Evolutionary conservation across 2,888 invertebrate genomes (phyloP), one percentile per base, ranked within the genome.

Genomic region (Patella depressa): DNA sequence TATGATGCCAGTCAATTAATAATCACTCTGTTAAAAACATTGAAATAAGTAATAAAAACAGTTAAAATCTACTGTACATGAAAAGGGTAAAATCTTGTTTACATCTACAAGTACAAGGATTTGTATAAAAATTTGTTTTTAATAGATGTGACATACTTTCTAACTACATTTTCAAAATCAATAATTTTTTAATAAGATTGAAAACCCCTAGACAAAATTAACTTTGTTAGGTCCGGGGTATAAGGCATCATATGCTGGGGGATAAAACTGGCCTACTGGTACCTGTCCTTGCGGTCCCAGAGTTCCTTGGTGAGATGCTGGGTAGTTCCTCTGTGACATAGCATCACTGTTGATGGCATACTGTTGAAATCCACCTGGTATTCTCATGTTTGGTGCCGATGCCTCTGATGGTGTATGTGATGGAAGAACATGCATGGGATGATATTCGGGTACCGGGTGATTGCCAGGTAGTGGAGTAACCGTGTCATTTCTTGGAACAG

Each of bases 241-340:
- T 24, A 65, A 24, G 65, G 65, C 65, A 19, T 65, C 65, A 24
- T 65, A 65, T 14, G 65, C 65, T 65, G 65, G 65, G 12, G 65
- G 65, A 65, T 65, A 65, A 65, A 65, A 65, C 65, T 65, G 65
- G 65, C 65, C 65, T 65, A 65, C 65, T 24, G 65, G 65, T 65
- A 24, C 65, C 65, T 12, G 24, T 19, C 65, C 65, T 24, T 65
- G 65, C 19, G 65, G 65, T 65, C 65, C 65, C 12, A 65, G 3
- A 19, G 19, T 65, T 65, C 65, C 65, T 9, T 65, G 65, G 24
- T 65, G 19, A 3, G 65, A 65, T 24, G 14, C 24, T 19, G 65
- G 19, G 24, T 65, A 65, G 65, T 65, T 65, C 24, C 65, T 65
- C 65, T 65, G 65, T 14, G 24, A 65, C 19, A 24, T 65, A 24